These are phyloP conservation scores for Silvanus unidentatus DNA, from an alignment of 2,888 invertebrate species.

Conservation along the genomic window DNA sequence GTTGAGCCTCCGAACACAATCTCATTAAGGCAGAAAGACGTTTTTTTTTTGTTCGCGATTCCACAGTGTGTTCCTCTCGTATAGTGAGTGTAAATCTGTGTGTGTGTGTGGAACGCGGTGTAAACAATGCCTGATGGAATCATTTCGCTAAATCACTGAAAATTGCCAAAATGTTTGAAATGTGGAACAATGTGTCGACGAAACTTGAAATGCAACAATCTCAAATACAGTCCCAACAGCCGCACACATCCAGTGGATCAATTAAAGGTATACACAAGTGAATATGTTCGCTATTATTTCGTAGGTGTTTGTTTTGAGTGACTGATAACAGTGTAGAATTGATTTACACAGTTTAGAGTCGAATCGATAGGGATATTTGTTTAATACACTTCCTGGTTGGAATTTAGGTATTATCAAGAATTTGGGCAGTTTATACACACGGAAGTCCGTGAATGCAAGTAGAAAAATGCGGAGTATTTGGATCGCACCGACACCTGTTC, in stretches of 20 bases:
- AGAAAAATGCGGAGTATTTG: no score
- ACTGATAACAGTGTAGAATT: no score
- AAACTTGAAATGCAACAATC: slow-evolving; percentile 66
- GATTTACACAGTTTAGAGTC: no score
- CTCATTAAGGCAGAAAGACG: neutral
- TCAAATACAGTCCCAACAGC: slow-evolving; percentile 60
- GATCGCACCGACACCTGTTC: no score
- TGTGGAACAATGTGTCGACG: slow-evolving; percentile 74
- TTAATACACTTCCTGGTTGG: no score
- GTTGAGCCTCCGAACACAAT: slow-evolving; percentile 17
- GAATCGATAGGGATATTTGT: no score
- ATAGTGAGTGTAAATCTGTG: neutral
- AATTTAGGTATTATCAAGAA: no score
- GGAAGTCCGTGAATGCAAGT: no score
- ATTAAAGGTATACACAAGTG: slow-evolving; percentile 62
- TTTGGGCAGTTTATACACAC: no score
- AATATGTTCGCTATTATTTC: neutral
- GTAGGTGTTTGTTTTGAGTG: neutral
- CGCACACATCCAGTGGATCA: slow-evolving; percentile 74
- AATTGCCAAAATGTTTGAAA: slow-evolving; percentile 65
- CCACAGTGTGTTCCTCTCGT: neutral
- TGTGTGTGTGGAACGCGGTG: slow-evolving; percentile 2
- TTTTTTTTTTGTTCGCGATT: slow-evolving; percentile 1
- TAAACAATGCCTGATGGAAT: slow-evolving; percentile 1
- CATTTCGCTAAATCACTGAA: slow-evolving; percentile 5